Conservation (phyloP, 2,888 invertebrate species). For the Pandemis corylana region DNA sequence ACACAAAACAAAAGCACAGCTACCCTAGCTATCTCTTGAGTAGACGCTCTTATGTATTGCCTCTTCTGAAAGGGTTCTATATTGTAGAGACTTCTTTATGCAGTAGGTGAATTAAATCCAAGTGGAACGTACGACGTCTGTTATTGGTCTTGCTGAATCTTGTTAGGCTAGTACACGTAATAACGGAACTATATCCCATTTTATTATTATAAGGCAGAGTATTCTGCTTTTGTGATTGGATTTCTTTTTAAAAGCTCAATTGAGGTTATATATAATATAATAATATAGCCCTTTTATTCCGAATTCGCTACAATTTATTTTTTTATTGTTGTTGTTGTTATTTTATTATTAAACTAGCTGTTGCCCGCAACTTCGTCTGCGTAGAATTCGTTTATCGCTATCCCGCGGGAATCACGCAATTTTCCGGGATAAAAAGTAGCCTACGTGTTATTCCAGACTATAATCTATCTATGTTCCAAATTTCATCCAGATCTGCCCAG, state of each 20-base stretch:
- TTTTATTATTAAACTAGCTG: no score
- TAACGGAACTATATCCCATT: not conserved
- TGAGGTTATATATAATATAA: no score
- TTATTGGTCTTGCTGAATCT: slow-evolving; percentile 25
- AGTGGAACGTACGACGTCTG: slow-evolving; percentile 18
- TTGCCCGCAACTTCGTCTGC: no score
- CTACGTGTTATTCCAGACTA: no score
- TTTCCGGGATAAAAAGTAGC: no score
- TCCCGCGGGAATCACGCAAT: no score
- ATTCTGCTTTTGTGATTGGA: not conserved
- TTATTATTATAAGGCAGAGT: not conserved
- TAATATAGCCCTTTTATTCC: no score
- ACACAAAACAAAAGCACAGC: slow-evolving; percentile 15
- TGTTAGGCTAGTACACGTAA: slow-evolving; percentile 12
- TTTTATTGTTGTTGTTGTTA: no score
- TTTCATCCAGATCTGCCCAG: no score
- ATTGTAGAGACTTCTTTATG: slow-evolving; percentile 34
- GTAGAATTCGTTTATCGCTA: no score
- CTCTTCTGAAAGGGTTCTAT: slow-evolving; percentile 39
- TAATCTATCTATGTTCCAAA: no score
- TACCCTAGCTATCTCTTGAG: slow-evolving; percentile 30
- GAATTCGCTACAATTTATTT: no score
- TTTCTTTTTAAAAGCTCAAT: not conserved
- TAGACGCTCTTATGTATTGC: slow-evolving; percentile 31
- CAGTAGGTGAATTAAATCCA: slow-evolving; percentile 35